Percentiles rank a stretch among this genome's conserved stretches.
These are phyloP conservation scores for Morinoia aosen DNA, from an alignment of 2,888 invertebrate species.

Conservation along the genomic window DNA sequence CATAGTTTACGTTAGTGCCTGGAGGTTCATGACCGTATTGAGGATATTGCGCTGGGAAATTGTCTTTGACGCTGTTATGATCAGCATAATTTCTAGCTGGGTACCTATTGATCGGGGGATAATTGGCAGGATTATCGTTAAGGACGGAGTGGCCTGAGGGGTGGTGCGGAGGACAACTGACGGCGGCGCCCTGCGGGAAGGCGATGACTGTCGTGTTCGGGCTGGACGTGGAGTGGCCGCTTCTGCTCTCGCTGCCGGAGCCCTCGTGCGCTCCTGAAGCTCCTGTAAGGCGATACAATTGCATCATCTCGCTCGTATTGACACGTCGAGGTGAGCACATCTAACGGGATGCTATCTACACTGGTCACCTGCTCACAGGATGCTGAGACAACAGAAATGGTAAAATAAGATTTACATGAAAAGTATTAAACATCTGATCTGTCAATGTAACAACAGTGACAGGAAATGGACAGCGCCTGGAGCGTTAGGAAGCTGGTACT, in stretches of 20 bases:
- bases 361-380: too few relatives aligned
- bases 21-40: background rate
- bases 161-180: background rate
- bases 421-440: too few relatives aligned
- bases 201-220: constrained; percentile 48
- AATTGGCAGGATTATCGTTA: background rate
- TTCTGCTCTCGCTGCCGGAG: constrained; percentile 45
- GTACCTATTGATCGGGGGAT: background rate
- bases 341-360: too few relatives aligned
- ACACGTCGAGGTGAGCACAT: too few relatives aligned
- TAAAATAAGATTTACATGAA: too few relatives aligned
- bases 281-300: background rate
- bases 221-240: constrained; percentile 49
- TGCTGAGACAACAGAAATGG: too few relatives aligned
- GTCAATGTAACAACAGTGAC: too few relatives aligned
- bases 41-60: background rate
- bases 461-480: too few relatives aligned
- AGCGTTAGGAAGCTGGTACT: too few relatives aligned
- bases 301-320: background rate
- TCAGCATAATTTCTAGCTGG: background rate
- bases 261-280: constrained; percentile 8
- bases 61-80: background rate
- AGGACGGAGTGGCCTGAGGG: background rate
- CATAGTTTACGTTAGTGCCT: background rate
- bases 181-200: background rate